Conservation (phyloP, 1,140 invertebrate genomes). For the Drosophila pandora region DNA sequence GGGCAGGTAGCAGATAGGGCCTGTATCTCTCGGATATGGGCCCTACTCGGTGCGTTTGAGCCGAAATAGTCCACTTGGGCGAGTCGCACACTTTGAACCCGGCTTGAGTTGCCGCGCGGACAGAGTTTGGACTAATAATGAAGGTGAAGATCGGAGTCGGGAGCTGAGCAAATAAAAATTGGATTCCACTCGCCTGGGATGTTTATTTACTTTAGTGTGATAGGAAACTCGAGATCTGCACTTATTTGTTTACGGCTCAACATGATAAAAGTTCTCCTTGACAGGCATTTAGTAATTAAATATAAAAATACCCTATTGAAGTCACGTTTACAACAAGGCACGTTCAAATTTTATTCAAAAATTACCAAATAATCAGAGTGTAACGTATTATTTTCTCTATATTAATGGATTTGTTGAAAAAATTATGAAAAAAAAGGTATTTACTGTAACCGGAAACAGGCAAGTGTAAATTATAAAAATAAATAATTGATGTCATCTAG, state of each 20-base stretch:
- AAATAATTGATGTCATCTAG: slow-evolving; percentile 35
- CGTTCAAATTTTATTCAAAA: background rate
- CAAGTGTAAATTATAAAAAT: background rate
- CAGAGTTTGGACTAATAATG: slow-evolving; percentile 20
- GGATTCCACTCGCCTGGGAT: slow-evolving; percentile 4
- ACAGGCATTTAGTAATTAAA: background rate
- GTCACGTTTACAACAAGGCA: background rate
- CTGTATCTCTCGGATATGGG: slow-evolving; percentile 1
- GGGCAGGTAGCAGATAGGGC: slow-evolving; percentile 50
- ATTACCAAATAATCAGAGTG: background rate
- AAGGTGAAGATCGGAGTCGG: slow-evolving; percentile 6
- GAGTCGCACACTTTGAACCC: slow-evolving; percentile 59
- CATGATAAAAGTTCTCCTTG: background rate
- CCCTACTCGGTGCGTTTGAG: slow-evolving; percentile 20
- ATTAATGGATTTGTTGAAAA: background rate
- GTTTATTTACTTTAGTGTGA: slow-evolving; percentile 21
- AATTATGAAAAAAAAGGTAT: background rate
- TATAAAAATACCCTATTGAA: background rate
- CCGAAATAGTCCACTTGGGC: slow-evolving; percentile 13
- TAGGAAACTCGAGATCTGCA: slow-evolving; percentile 8
- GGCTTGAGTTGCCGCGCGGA: slow-evolving; percentile 35
- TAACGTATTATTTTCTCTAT: background rate
- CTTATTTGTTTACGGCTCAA: slow-evolving; percentile 12
- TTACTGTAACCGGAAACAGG: background rate
- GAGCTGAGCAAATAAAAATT: slow-evolving; percentile 9